Percentiles rank a stretch among this genome's conserved stretches.
phyloP scores from a whole-genome alignment of 2,797 vertebrate genomes.

The Sphenodon punctatus region DNA sequence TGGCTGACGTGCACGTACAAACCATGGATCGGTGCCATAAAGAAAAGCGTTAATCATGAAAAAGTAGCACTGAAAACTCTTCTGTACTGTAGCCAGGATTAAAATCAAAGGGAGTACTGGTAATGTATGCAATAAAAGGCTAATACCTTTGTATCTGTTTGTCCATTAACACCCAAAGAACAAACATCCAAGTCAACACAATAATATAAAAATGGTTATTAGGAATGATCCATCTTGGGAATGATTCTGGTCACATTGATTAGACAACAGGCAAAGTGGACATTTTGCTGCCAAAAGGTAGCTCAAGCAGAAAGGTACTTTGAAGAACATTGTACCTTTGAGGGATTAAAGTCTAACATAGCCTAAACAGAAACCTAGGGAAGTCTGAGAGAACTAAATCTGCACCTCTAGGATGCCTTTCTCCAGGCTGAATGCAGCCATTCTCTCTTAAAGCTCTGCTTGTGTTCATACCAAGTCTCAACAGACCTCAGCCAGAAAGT shows the following conservation, averaged over 20 bases:
- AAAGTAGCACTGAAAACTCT: not conserved
- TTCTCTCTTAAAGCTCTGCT: slow-evolving; percentile 29
- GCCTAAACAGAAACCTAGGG: not conserved
- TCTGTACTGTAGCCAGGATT: not conserved
- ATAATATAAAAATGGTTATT: not conserved
- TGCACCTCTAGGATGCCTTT: not conserved
- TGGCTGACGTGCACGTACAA: too few species aligned
- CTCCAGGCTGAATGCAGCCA: not conserved
- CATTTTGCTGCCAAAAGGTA: not conserved
- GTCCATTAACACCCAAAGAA: not conserved
- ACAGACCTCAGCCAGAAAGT: not conserved
- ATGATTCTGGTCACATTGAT: not conserved
- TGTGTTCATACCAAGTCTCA: not conserved
- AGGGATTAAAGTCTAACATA: not conserved
- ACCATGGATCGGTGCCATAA: too few species aligned
- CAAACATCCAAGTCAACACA: not conserved
- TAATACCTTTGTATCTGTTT: not conserved
- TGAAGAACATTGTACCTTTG: not conserved
- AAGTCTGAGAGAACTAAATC: not conserved
- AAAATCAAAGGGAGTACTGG: not conserved
- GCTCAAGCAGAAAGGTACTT: not conserved
- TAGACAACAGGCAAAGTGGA: not conserved
- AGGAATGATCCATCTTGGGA: not conserved
- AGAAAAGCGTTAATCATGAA: not conserved
- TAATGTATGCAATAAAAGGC: not conserved